These are phyloP conservation scores for Pseudocheirus occidentalis DNA, from an alignment of 2,797 vertebrate species.

Conservation along the genomic window DNA sequence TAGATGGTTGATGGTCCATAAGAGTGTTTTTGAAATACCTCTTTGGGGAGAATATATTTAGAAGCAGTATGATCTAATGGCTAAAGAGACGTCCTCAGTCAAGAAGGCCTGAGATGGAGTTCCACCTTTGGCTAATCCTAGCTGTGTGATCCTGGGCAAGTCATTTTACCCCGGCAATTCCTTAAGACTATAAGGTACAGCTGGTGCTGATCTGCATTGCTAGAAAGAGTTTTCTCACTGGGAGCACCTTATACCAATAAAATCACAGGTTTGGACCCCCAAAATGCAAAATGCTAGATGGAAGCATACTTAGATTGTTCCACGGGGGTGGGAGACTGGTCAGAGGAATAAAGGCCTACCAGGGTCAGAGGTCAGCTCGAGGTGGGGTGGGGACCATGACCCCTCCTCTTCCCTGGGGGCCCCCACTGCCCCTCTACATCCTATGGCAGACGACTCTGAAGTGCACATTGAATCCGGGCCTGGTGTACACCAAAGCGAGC, in stretches of 20 bases:
- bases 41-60: not conserved
- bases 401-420: not conserved
- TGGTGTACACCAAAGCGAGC: constrained; percentile 96
- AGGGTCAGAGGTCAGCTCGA: not conserved
- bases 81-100: not conserved
- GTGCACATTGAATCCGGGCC: constrained; percentile 90
- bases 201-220: not conserved
- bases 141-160: not conserved
- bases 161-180: not conserved
- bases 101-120: not conserved
- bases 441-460: constrained; percentile 90
- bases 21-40: not conserved
- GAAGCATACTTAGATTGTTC: not conserved
- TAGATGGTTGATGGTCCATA: not conserved
- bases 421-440: constrained; percentile 30
- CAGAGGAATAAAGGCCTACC: not conserved
- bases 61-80: not conserved
- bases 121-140: not conserved
- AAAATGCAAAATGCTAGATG: not conserved
- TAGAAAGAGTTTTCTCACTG: not conserved
- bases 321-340: no score
- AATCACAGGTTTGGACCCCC: not conserved
- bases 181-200: not conserved
- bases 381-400: constrained; percentile 12
- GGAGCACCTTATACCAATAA: not conserved